Evolutionary conservation across 2,797 vertebrate species (phyloP), one percentile per base, ranked within the genome.

Genomic region (Hafferia zeledoni): DNA sequence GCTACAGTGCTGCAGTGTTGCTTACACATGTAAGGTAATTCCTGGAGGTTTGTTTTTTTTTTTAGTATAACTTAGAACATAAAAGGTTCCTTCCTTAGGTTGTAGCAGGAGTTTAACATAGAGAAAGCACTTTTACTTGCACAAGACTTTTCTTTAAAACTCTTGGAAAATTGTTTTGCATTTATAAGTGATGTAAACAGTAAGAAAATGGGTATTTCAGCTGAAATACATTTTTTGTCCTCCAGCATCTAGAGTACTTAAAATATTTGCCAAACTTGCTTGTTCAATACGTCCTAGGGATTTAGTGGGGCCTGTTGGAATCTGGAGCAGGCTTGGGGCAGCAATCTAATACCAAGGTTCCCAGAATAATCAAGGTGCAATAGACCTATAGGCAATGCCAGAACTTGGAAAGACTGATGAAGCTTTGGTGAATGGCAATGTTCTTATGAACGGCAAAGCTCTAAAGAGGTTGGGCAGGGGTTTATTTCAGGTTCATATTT

Each of bases 381-480:
- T 67, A 39, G 76, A 53, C 41, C 22, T 44, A 17, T 25, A 44
- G 30, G 37, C 28, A 30, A 2, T 61, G 20, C 16, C 30, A 39
- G 71, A 57, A 31, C 43, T 57, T 65, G 17, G 43, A 75, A 75
- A 44, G 67, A 41, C 31, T 43, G 47, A 13, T 1, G 1, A 25
- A 63, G 25, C 12, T 83, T 47, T 71, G 31, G 19, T 70, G 61
- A 71, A 47, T 24, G 14, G 8, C 67, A 33, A 27, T 0, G 0
- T 24, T n/a, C 12, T 53, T 65, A 22, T 0, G 6, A 75, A 44
- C 44, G 28, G 22, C 67, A 70, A 35, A 67, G 22, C 10, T 39
- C 18, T 71, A 23, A 61, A 53, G 8, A 14, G 13, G 0, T 35
- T 53, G 13, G n/a, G 4, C 43, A 17, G 41, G 11, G 4, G 1